phyloP scores from a whole-genome alignment of 1,140 invertebrate genomes.

The Adoxophyes honmai region DNA sequence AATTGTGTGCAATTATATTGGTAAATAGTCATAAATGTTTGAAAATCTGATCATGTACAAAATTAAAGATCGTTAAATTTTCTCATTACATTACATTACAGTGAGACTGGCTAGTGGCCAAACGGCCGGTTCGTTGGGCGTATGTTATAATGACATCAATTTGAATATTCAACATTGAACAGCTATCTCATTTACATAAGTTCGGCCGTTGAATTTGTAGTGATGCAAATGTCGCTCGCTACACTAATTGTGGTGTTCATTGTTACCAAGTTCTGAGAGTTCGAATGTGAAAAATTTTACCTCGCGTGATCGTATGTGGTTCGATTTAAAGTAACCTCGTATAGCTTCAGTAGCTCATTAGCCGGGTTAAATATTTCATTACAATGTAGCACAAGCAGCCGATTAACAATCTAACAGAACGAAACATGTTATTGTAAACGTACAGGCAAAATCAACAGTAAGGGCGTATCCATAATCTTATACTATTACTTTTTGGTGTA shows the following conservation, averaged over 20 bases:
- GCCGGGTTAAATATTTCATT: too few relatives aligned
- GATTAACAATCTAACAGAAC: too few relatives aligned
- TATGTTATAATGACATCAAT: conserved; percentile 77
- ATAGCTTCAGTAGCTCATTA: too few relatives aligned
- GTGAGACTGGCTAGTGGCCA: conserved; percentile 59
- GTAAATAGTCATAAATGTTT: too few relatives aligned
- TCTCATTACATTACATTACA: conserved; percentile 62
- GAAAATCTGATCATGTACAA: too few relatives aligned
- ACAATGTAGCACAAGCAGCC: too few relatives aligned
- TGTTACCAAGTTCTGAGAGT: conserved; percentile 24
- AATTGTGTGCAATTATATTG: too few relatives aligned
- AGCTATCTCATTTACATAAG: conserved; percentile 73
- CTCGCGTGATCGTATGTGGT: background rate
- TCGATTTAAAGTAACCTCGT: too few relatives aligned
- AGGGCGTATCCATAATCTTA: too few relatives aligned
- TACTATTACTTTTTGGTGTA: background rate
- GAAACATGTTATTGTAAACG: too few relatives aligned
- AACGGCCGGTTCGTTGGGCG: conserved; percentile 59
- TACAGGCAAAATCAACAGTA: too few relatives aligned
- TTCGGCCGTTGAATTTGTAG: conserved; percentile 69
- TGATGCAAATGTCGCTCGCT: conserved; percentile 52
- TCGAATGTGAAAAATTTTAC: background rate
- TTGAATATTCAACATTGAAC: conserved; percentile 76
- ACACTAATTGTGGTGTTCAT: conserved; percentile 54
- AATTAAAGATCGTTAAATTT: conserved; percentile 52